A percentile compares a stretch with the other conserved stretches of the same genome.
Conservation (phyloP, 2,888 invertebrate species). For the Lasioglossum morio region DNA sequence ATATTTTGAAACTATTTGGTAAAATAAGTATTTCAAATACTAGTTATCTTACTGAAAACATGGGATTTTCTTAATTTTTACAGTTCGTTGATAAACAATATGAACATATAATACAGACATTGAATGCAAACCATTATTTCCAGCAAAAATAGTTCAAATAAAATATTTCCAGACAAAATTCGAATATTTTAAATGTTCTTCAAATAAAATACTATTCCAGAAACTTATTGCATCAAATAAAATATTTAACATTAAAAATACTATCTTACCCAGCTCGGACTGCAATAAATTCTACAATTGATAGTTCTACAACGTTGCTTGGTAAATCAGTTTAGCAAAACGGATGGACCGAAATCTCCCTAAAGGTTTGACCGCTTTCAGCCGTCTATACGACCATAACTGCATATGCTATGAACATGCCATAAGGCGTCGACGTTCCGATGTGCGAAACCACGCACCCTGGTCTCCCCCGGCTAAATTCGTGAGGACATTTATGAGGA, state of each 20-base stretch:
- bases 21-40: no score
- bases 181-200: background rate
- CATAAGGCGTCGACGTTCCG: slow-evolving; percentile 71
- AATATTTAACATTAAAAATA: background rate
- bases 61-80: background rate
- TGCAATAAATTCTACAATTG: background rate
- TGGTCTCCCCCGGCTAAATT: slow-evolving; percentile 67
- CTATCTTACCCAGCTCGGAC: background rate
- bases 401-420: slow-evolving; percentile 59
- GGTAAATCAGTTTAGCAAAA: slow-evolving; percentile 28
- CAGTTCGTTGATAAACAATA: background rate
- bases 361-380: slow-evolving; percentile 71
- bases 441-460: slow-evolving; percentile 66
- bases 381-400: slow-evolving; percentile 64
- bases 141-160: background rate
- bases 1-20: no score
- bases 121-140: background rate
- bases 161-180: background rate
- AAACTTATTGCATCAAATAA: background rate
- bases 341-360: slow-evolving; percentile 66
- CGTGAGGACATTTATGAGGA: slow-evolving; percentile 75
- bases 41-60: no score
- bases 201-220: background rate
- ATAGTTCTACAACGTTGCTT: background rate
- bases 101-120: background rate